Percentiles rank a stretch among this genome's conserved stretches.
Evolutionary conservation across 1,140 invertebrate species (phyloP).

Genomic region (Brachionus manjavacas): DNA sequence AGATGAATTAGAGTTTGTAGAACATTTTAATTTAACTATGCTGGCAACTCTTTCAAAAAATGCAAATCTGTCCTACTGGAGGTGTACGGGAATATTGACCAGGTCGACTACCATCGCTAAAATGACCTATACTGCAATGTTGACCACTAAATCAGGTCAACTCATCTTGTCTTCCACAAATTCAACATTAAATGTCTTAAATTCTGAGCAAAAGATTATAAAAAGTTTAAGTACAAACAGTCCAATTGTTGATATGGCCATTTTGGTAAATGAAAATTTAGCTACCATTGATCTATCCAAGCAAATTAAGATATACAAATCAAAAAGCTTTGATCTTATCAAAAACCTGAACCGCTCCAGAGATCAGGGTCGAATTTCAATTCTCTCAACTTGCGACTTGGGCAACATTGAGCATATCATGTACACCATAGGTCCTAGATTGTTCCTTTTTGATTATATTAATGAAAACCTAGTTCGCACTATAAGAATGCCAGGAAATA

Average conservation of each 20-base stretch:
- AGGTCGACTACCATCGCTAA: neutral
- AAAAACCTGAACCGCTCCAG: neutral
- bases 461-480: neutral
- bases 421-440: neutral
- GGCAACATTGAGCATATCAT: neutral
- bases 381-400: neutral
- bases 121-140: neutral
- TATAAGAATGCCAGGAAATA: neutral
- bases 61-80: neutral
- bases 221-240: neutral
- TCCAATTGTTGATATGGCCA: neutral
- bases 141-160: neutral
- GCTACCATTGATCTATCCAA: neutral
- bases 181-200: neutral
- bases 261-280: neutral
- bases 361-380: neutral
- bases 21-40: neutral
- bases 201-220: neutral
- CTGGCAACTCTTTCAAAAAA: neutral
- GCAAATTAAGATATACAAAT: neutral
- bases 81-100: neutral
- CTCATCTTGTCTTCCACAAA: neutral
- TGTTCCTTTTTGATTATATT: neutral
- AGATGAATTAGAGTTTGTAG: neutral
- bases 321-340: neutral